These are phyloP conservation scores for Python bivittatus DNA, from an alignment of 2,113 vertebrate genomes.

Conservation along the genomic window DNA sequence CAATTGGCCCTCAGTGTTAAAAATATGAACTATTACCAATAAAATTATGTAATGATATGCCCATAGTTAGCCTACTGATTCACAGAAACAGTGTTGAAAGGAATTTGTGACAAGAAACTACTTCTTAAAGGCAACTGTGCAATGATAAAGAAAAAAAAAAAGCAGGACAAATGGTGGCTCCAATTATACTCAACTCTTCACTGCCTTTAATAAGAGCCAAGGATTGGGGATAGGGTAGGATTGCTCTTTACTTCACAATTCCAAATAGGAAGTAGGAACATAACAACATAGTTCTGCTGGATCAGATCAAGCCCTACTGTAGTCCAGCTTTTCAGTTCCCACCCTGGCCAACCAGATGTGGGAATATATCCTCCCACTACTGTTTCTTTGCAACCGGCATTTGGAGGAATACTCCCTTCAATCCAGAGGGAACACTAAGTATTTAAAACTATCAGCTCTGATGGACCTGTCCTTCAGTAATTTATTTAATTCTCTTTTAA, in stretches of 20 bases:
- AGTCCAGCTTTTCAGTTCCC: too few species aligned
- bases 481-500: too few species aligned
- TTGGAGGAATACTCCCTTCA: too few species aligned
- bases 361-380: too few species aligned
- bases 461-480: too few species aligned
- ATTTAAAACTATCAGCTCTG: too few species aligned
- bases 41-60: not conserved
- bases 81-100: not conserved
- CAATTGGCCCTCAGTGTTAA: not conserved
- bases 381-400: too few species aligned
- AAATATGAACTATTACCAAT: not conserved
- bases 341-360: too few species aligned
- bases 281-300: too few species aligned
- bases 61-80: not conserved
- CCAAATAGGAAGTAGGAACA: not conserved
- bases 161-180: not conserved
- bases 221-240: not conserved
- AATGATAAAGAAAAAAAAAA: not conserved
- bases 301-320: too few species aligned
- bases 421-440: too few species aligned
- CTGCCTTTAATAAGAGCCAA: not conserved
- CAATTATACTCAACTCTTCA: not conserved
- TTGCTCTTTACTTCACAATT: not conserved
- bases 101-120: not conserved
- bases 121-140: not conserved